Evolutionary conservation across 2,888 invertebrate genomes (phyloP).

Genomic region (Drosophila acutilabella): DNA sequence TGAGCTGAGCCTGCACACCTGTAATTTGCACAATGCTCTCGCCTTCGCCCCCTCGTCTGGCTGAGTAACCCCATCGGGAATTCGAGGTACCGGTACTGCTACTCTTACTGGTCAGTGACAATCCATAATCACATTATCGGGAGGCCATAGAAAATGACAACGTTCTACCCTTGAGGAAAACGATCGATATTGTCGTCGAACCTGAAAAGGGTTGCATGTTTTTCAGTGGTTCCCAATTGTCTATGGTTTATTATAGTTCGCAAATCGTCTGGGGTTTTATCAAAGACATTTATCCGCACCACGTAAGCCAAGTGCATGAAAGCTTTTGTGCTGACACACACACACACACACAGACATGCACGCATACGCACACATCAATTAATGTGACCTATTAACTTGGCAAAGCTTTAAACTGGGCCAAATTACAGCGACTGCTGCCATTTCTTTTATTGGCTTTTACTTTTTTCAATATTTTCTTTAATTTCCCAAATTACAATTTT

Average conservation of each 20-base stretch:
- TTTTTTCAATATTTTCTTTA: no score
- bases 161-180: constrained; percentile 3
- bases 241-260: background rate
- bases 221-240: background rate
- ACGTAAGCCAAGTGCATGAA: constrained; percentile 17
- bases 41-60: background rate
- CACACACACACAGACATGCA: constrained; percentile 3
- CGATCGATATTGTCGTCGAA: constrained; percentile 41
- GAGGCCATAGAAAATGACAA: constrained; percentile 35
- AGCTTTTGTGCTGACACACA: constrained; percentile 40
- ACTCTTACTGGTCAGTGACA: constrained; percentile 24
- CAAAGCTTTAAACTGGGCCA: constrained; percentile 66
- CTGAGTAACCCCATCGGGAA: constrained; percentile 2
- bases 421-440: constrained; percentile 1
- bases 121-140: constrained; percentile 43
- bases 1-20: no score
- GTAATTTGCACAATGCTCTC: no score
- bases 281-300: constrained; percentile 6
- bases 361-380: constrained; percentile 40
- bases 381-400: constrained; percentile 56
- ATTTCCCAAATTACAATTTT: no score
- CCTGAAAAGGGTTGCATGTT: constrained; percentile 24
- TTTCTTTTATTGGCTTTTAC: no score
- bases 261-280: constrained; percentile 17
- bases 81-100: constrained; percentile 17